Conservation (phyloP, 2,888 invertebrate genomes). For the Troides helena region DNA sequence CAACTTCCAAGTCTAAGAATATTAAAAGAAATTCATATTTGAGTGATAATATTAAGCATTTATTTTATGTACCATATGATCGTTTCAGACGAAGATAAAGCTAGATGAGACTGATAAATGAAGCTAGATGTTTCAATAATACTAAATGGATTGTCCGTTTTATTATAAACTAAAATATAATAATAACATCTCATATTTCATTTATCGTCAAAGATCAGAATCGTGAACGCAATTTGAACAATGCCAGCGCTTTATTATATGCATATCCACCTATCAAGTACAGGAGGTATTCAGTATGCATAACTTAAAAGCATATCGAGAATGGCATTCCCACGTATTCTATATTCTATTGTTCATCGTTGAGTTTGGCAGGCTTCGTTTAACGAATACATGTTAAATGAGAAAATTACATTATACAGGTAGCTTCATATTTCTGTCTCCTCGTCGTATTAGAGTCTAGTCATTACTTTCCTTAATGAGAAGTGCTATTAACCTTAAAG, state of each 20-base stretch:
- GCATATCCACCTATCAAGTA: conserved; percentile 12
- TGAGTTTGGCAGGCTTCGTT: conserved; percentile 11
- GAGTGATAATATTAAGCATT: no score
- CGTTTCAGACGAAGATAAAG: no score
- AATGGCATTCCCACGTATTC: conserved; percentile 25
- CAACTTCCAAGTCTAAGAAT: no score
- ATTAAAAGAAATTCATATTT: no score
- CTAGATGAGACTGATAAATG: no score
- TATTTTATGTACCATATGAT: no score
- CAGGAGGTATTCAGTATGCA: conserved; percentile 27
- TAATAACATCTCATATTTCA: not conserved
- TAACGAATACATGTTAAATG: not conserved
- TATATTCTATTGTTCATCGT: conserved; percentile 20
- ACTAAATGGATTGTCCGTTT: not conserved
- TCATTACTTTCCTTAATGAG: not conserved
- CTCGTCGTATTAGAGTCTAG: no score
- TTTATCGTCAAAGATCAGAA: conserved; percentile 9
- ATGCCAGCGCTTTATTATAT: conserved; percentile 14
- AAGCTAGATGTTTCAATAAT: no score
- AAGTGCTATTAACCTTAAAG: not conserved
- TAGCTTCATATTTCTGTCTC: no score
- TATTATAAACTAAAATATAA: not conserved
- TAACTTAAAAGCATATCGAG: conserved; percentile 25
- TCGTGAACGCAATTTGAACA: conserved; percentile 13
- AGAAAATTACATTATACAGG: not conserved